Evolutionary conservation across 2,888 invertebrate species (phyloP).

Genomic region (Siphonodentalium dalli): DNA sequence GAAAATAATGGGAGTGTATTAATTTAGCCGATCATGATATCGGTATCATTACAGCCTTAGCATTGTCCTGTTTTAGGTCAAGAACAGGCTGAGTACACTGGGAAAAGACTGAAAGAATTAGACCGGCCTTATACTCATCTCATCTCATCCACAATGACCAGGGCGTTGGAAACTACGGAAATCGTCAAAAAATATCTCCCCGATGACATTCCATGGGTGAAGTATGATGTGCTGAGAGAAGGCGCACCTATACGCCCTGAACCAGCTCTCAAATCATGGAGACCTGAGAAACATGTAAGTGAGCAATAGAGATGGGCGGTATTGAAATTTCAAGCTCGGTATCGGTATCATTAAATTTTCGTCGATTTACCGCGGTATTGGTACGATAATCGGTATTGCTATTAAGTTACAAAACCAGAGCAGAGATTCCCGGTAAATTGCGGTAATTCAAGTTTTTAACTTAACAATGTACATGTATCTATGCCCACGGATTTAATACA

Average conservation of each 20-base stretch:
- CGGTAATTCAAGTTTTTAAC: too few relatives aligned
- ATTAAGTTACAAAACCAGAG: too few relatives aligned
- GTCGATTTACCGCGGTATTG: too few relatives aligned
- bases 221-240: slow-evolving; percentile 83
- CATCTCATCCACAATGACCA: slow-evolving; percentile 88
- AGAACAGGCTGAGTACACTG: slow-evolving; percentile 86
- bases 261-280: slow-evolving; percentile 88
- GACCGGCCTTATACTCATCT: slow-evolving; percentile 81
- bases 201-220: slow-evolving; percentile 52
- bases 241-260: slow-evolving; percentile 95
- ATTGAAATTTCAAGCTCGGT: too few relatives aligned
- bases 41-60: too few relatives aligned
- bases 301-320: too few relatives aligned
- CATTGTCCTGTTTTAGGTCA: slow-evolving; percentile 70
- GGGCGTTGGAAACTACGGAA: slow-evolving; percentile 89
- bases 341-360: too few relatives aligned
- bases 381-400: too few relatives aligned
- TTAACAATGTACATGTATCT: too few relatives aligned
- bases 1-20: too few relatives aligned
- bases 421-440: too few relatives aligned
- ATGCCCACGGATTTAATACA: too few relatives aligned
- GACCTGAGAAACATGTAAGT: slow-evolving; percentile 78
- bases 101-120: slow-evolving; percentile 77
- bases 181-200: slow-evolving; percentile 79
- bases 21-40: neutral